A percentile compares a stretch with the other conserved stretches of the same genome.
phyloP scores from a whole-genome alignment of 2,797 vertebrate species.

The Sphaeramia orbicularis region DNA sequence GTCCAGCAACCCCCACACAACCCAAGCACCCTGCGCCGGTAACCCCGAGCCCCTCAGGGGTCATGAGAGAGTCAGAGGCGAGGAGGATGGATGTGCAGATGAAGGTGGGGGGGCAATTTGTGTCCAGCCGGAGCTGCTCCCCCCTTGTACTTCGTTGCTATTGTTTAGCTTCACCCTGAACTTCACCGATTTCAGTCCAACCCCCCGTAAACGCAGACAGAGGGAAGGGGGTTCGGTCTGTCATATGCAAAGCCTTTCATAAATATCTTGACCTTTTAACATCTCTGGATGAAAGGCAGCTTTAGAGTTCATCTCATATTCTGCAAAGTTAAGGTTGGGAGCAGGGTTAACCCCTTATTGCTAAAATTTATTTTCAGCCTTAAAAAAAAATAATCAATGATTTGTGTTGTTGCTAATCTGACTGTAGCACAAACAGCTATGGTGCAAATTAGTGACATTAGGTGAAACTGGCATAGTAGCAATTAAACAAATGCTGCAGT shows the following conservation, averaged over 20 bases:
- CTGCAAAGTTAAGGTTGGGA: too few species aligned
- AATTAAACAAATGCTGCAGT: too few species aligned
- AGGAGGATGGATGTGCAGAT: conserved; percentile 71
- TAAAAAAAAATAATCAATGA: too few species aligned
- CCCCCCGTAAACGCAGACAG: conserved; percentile 16
- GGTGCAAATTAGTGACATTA: too few species aligned
- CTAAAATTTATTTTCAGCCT: too few species aligned
- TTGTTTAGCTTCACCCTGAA: conserved; percentile 79
- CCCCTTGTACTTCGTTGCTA: conserved; percentile 43
- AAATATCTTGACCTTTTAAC: neutral
- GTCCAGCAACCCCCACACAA: conserved; percentile 65
- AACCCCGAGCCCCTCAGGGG: conserved; percentile 73
- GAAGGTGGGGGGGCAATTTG: conserved; percentile 54
- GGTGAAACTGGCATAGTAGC: too few species aligned
- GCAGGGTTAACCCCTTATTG: too few species aligned
- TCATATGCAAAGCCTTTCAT: conserved; percentile 16
- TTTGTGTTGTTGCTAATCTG: too few species aligned
- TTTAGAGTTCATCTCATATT: neutral
- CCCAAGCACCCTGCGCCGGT: conserved; percentile 40
- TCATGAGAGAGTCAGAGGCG: conserved; percentile 81
- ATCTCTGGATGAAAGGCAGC: conserved; percentile 2
- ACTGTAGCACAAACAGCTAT: too few species aligned
- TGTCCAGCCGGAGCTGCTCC: conserved; percentile 54
- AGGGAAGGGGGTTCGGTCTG: conserved; percentile 10
- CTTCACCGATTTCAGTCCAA: conserved; percentile 61